Percentiles rank a stretch among this genome's conserved stretches.
phyloP scores from a whole-genome alignment of 1,140 invertebrate species.

The Drosophila tropicalis region DNA sequence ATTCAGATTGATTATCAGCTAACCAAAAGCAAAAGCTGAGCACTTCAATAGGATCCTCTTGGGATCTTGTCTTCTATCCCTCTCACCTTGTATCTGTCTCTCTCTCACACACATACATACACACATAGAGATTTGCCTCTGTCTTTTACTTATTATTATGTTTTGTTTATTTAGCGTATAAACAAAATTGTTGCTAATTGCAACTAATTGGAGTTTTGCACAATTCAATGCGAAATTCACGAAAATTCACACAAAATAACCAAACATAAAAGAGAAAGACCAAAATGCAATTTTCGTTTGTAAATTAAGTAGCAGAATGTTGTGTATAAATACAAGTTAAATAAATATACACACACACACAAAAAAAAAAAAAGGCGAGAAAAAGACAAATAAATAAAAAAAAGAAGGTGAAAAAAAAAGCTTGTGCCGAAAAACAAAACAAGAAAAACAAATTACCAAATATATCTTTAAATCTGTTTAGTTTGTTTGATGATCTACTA shows the following conservation, averaged over 20 bases:
- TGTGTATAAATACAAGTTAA: slow-evolving; percentile 37
- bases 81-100: neutral
- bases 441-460: no score
- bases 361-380: neutral
- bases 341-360: slow-evolving; percentile 19
- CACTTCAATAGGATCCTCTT: no score
- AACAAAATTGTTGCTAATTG: slow-evolving; percentile 71
- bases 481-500: no score
- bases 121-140: slow-evolving; percentile 13
- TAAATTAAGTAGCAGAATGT: slow-evolving; percentile 69
- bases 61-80: neutral
- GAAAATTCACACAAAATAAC: slow-evolving; percentile 79
- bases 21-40: no score
- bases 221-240: slow-evolving; percentile 70
- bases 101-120: slow-evolving; percentile 5
- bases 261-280: slow-evolving; percentile 45
- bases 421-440: no score
- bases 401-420: neutral
- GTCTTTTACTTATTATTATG: slow-evolving; percentile 20
- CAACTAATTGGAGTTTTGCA: slow-evolving; percentile 71
- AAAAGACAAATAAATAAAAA: slow-evolving; percentile 56
- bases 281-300: slow-evolving; percentile 65
- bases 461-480: no score
- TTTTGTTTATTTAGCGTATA: slow-evolving; percentile 34
- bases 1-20: no score